Conservation (phyloP, 2,113 vertebrate species). For the Balaeniceps rex region DNA sequence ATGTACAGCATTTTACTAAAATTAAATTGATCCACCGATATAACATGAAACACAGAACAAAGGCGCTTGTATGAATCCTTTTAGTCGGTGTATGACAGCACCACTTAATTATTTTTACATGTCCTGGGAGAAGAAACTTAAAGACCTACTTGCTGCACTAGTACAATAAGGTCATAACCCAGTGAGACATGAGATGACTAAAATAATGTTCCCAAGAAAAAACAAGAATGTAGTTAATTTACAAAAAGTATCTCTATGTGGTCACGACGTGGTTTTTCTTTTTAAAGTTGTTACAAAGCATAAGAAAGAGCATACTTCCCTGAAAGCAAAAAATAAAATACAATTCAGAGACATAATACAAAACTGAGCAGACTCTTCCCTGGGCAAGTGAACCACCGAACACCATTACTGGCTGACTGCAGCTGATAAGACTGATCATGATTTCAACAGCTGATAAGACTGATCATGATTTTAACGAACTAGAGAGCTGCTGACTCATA, state of each 20-base stretch:
- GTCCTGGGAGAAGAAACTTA: background rate
- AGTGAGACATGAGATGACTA: background rate
- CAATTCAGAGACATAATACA: background rate
- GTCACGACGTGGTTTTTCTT: background rate
- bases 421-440: background rate
- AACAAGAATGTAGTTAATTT: background rate
- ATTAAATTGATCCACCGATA: background rate
- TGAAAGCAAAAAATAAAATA: background rate
- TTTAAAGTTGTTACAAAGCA: background rate
- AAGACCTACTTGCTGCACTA: background rate
- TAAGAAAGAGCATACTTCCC: background rate
- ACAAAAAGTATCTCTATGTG: background rate
- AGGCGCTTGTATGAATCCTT: background rate
- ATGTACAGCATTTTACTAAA: background rate
- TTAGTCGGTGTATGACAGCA: background rate
- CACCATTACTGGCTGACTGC: background rate
- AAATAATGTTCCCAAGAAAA: conserved; percentile 28
- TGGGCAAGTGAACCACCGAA: background rate
- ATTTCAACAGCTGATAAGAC: background rate
- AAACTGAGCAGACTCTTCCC: background rate
- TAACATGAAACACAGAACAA: background rate
- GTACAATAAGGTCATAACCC: background rate
- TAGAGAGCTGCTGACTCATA: background rate
- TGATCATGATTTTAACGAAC: background rate
- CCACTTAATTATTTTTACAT: background rate